Evolutionary conservation across 2,797 vertebrate species (phyloP).

Genomic region (Dicrostonyx torquatus): DNA sequence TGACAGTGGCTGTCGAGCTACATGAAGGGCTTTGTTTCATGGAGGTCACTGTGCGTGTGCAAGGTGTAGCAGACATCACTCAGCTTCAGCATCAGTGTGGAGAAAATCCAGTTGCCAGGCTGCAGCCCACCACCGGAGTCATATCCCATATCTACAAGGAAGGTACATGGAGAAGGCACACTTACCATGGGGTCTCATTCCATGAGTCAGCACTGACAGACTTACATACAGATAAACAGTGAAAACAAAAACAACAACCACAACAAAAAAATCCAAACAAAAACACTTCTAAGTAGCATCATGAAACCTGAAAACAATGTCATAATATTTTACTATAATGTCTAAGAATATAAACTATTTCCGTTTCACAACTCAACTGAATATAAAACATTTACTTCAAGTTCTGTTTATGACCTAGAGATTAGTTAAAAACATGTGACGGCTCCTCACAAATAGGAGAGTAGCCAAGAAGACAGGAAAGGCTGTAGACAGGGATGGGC

Average conservation of each 20-base stretch:
- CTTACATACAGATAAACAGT: neutral
- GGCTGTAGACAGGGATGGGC: neutral
- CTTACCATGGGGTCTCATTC: accelerated
- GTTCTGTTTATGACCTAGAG: neutral
- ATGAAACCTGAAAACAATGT: neutral
- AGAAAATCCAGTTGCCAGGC: slow-evolving; percentile 95
- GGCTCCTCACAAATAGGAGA: neutral
- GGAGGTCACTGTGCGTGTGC: slow-evolving; percentile 75
- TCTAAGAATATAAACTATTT: neutral
- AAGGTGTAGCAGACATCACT: slow-evolving; percentile 69
- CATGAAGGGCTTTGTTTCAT: slow-evolving; percentile 64
- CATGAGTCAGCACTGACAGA: no score
- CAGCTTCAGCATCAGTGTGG: slow-evolving; percentile 88
- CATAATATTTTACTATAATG: neutral
- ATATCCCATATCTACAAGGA: slow-evolving; percentile 95
- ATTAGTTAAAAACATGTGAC: neutral
- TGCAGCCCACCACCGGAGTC: slow-evolving; percentile 96
- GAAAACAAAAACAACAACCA: neutral
- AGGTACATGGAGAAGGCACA: neutral
- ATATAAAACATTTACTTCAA: neutral
- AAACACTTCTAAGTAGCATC: neutral
- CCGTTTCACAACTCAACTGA: neutral
- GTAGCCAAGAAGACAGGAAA: neutral
- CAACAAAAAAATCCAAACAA: neutral
- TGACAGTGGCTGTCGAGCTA: slow-evolving; percentile 83